Percentiles rank a stretch among this genome's conserved stretches.
Conservation (phyloP, 2,113 vertebrate species). For the Uria aalge region DNA sequence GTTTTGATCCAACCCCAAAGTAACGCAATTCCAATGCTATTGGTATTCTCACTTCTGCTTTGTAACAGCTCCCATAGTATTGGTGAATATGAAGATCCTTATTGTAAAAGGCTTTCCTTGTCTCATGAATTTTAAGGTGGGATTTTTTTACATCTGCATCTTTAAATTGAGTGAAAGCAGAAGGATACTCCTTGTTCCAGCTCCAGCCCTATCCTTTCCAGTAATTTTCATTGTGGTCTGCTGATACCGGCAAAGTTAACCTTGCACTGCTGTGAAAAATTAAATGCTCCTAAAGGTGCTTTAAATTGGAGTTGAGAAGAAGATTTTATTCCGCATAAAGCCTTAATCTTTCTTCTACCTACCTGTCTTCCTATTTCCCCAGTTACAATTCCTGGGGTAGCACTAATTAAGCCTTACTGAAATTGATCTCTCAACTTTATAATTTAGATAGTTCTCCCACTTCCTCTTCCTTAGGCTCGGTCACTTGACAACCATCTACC, state of each 20-base stretch:
- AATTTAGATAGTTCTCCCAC: conserved; percentile 22
- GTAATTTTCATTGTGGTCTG: neutral
- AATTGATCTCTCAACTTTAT: conserved; percentile 10
- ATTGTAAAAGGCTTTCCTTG: neutral
- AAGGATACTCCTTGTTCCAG: neutral
- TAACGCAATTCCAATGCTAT: neutral
- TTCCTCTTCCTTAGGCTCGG: neutral
- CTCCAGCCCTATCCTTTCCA: neutral
- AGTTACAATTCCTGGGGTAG: neutral
- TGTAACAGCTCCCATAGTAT: neutral
- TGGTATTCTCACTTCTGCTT: neutral
- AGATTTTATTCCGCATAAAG: neutral
- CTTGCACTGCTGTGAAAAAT: neutral
- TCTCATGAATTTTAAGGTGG: neutral
- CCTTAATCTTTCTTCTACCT: neutral
- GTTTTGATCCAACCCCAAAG: neutral
- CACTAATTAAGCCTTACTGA: conserved; percentile 14
- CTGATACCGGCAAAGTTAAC: neutral
- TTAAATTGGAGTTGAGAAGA: neutral
- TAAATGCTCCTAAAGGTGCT: neutral
- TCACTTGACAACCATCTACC: neutral
- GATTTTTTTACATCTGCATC: no score
- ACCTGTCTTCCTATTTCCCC: neutral
- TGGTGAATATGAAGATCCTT: neutral
- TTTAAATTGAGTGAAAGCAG: neutral